Percentiles rank a stretch among this genome's conserved stretches.
These are phyloP conservation scores for Aleadryas rufinucha DNA, from an alignment of 2,113 vertebrate genomes.

Conservation along the genomic window DNA sequence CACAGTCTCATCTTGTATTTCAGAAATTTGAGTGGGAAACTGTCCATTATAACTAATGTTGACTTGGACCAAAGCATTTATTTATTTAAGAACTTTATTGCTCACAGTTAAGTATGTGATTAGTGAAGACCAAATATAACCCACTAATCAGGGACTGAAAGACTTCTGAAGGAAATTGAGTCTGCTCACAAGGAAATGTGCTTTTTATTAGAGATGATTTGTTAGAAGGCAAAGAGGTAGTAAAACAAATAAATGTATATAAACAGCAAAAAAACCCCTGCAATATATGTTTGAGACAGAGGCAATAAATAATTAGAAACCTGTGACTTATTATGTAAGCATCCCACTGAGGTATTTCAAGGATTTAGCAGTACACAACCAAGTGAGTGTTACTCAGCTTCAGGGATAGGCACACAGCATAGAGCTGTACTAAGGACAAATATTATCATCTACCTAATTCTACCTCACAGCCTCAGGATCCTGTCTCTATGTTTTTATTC, in stretches of 20 bases:
- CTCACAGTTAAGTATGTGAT: slow-evolving; percentile 38
- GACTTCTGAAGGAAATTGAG: slow-evolving; percentile 41
- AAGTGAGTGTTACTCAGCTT: background rate
- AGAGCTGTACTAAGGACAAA: background rate
- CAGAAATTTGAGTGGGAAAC: slow-evolving; percentile 5
- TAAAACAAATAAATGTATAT: slow-evolving; percentile 27
- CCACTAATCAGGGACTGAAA: slow-evolving; percentile 16
- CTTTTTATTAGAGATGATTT: slow-evolving; percentile 51
- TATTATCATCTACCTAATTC: background rate
- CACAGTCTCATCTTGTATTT: background rate
- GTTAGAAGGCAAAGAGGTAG: slow-evolving; percentile 17
- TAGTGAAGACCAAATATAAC: slow-evolving; percentile 45
- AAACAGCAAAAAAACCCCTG: background rate
- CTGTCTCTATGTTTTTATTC: background rate
- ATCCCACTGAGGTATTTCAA: background rate
- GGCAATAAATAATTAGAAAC: slow-evolving; percentile 17
- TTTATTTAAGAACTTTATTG: slow-evolving; percentile 55
- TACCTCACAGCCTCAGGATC: background rate
- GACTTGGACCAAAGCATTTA: slow-evolving; percentile 29
- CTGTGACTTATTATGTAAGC: background rate
- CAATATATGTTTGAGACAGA: background rate
- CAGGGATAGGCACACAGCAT: background rate
- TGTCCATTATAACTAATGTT: background rate
- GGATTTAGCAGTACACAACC: background rate
- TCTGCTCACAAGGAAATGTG: slow-evolving; percentile 28